phyloP scores from a whole-genome alignment of 2,797 vertebrate genomes.

The Argentina silus region DNA sequence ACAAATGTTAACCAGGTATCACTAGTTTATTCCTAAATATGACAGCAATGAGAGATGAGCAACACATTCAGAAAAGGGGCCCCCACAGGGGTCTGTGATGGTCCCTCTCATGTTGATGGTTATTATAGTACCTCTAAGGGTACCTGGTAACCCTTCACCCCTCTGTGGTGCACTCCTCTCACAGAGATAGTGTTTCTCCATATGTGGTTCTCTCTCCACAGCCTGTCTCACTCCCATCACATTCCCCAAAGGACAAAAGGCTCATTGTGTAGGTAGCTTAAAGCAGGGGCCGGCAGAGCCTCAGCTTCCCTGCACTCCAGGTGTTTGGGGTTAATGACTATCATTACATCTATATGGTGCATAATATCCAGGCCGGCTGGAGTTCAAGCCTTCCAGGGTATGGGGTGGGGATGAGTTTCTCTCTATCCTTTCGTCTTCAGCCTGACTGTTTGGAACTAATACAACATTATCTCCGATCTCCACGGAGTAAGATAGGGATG shows the following conservation, averaged over 20 bases:
- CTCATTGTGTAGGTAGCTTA: slow-evolving; percentile 60
- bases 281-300: slow-evolving; percentile 41
- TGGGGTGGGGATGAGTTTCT: background rate
- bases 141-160: slow-evolving; percentile 12
- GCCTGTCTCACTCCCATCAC: slow-evolving; percentile 45
- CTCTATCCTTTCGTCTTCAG: background rate
- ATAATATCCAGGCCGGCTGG: slow-evolving; percentile 42
- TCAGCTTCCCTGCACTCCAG: slow-evolving; percentile 45
- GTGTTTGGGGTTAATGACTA: slow-evolving; percentile 69
- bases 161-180: slow-evolving; percentile 63
- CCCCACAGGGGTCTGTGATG: background rate
- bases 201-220: slow-evolving; percentile 48
- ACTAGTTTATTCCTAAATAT: background rate
- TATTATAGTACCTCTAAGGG: slow-evolving; percentile 11
- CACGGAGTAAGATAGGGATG: background rate
- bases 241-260: slow-evolving; percentile 67
- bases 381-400: slow-evolving; percentile 13
- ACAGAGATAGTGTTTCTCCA: slow-evolving; percentile 75
- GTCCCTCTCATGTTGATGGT: slow-evolving; percentile 4
- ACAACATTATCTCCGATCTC: background rate
- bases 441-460: background rate
- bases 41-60: background rate
- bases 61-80: background rate
- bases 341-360: slow-evolving; percentile 61
- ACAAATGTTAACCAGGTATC: background rate